Evolutionary conservation across 2,113 vertebrate species (phyloP).

Genomic region (Apodemus speciosus): DNA sequence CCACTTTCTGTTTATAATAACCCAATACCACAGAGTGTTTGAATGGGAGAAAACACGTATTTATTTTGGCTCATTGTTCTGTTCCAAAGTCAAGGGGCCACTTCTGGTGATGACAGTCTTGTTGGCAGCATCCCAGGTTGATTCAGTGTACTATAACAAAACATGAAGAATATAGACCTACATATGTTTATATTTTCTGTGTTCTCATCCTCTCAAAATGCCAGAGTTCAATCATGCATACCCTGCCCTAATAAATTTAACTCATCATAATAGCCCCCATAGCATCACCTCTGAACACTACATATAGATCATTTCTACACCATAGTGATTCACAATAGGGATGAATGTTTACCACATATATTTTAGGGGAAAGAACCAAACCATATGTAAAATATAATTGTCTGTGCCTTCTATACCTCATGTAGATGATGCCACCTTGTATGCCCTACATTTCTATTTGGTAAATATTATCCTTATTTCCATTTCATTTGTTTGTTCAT

Average conservation of each 20-base stretch:
- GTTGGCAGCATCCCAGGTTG: neutral
- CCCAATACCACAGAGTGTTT: neutral
- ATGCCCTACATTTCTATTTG: neutral
- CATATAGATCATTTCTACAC: neutral
- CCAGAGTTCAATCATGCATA: neutral
- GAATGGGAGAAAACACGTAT: neutral
- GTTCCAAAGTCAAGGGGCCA: neutral
- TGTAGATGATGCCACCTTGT: neutral
- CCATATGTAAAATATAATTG: neutral
- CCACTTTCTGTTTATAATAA: neutral
- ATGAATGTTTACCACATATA: neutral
- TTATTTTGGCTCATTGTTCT: neutral
- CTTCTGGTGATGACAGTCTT: neutral
- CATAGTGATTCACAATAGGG: neutral
- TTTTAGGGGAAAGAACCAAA: neutral
- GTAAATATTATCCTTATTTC: neutral
- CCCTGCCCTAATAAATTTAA: neutral
- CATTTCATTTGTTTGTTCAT: neutral
- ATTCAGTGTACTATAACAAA: neutral
- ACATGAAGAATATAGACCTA: neutral
- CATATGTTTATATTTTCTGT: neutral
- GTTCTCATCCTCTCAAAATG: neutral
- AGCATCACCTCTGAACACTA: neutral
- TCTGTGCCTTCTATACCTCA: neutral
- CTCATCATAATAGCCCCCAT: neutral